Evolutionary conservation across 2,888 invertebrate genomes (phyloP).

Genomic region (Catocala nupta): DNA sequence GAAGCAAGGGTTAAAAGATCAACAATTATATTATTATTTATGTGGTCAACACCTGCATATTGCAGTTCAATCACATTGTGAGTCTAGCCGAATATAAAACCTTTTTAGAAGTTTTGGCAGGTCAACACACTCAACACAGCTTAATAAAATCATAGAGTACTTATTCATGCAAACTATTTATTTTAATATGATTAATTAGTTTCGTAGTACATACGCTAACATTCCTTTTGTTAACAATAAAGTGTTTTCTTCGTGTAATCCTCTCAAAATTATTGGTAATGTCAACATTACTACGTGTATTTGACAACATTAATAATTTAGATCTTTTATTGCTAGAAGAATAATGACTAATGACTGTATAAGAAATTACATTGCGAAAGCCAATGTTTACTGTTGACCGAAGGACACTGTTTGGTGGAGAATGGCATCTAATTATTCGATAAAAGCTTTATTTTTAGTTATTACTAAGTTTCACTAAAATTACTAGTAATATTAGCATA

Average conservation of each 20-base stretch:
- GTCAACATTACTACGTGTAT: constrained; percentile 21
- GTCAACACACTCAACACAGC: constrained; percentile 1
- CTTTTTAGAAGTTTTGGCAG: not conserved
- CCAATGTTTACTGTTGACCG: constrained; percentile 18
- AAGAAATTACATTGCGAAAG: constrained; percentile 15
- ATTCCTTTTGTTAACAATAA: constrained; percentile 6
- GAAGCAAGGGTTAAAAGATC: no score
- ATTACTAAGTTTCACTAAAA: not conserved
- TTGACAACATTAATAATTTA: constrained; percentile 29
- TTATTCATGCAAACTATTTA: constrained; percentile 2
- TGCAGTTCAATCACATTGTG: no score
- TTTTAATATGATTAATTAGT: constrained; percentile 4
- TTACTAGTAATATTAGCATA: not conserved
- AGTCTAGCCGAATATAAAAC: not conserved
- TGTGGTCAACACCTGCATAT: no score
- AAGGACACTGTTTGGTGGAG: not conserved
- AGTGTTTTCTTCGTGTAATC: constrained; percentile 35
- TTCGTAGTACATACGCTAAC: constrained; percentile 11
- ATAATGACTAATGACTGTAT: constrained; percentile 17
- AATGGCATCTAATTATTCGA: no score
- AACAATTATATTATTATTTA: no score
- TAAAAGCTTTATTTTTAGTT: not conserved
- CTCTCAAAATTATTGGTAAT: constrained; percentile 36
- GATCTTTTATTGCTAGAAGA: constrained; percentile 22
- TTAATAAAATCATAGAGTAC: not conserved